phyloP scores from a whole-genome alignment of 1,140 invertebrate species.

The Physella acuta region DNA sequence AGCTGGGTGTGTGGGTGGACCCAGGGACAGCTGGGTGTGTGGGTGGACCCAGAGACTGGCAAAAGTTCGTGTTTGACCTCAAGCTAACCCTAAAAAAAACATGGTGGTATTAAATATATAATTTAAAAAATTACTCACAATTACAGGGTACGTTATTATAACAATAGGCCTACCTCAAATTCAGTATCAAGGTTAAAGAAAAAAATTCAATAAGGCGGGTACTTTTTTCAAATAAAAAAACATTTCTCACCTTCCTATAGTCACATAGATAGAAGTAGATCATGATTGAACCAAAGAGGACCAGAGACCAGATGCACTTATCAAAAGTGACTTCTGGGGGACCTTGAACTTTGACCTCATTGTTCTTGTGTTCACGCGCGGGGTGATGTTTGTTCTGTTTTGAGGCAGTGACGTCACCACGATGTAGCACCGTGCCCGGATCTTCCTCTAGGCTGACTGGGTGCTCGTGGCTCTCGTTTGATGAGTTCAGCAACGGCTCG shows the following conservation, averaged over 20 bases:
- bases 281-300: conserved; percentile 37
- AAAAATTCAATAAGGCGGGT: too few relatives aligned
- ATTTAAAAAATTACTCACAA: too few relatives aligned
- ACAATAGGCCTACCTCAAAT: too few relatives aligned
- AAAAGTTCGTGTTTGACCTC: too few relatives aligned
- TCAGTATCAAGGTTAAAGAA: too few relatives aligned
- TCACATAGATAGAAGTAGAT: conserved; percentile 41
- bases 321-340: conserved; percentile 27
- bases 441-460: background rate
- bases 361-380: background rate
- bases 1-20: too few relatives aligned
- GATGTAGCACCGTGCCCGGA: background rate
- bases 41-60: too few relatives aligned
- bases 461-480: background rate
- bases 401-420: background rate
- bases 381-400: background rate
- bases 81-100: too few relatives aligned
- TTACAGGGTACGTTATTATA: too few relatives aligned
- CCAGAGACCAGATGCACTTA: conserved; percentile 28
- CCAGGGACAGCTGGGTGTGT: too few relatives aligned
- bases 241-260: conserved; percentile 43
- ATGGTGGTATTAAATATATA: too few relatives aligned
- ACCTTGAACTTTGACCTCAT: background rate
- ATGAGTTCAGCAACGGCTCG: background rate
- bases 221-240: too few relatives aligned